Evolutionary conservation across 2,888 invertebrate genomes (phyloP).

Genomic region (Didymodactylos carnosus): DNA sequence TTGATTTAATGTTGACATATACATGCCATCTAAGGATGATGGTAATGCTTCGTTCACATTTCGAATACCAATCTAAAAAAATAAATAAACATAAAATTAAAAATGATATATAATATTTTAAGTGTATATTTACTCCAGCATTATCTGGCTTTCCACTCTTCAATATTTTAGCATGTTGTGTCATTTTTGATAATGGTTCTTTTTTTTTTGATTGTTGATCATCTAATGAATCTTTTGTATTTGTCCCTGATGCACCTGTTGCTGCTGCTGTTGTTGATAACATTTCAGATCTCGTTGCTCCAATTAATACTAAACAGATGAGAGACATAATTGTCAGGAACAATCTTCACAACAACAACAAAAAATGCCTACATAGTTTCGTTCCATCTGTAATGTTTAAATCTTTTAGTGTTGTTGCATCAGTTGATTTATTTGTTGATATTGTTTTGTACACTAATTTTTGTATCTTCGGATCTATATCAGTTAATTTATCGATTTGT

Average conservation of each 20-base stretch:
- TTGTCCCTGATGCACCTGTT: background rate
- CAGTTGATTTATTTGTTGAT: background rate
- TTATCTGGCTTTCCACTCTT: background rate
- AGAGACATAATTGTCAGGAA: no score
- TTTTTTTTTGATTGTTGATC: background rate
- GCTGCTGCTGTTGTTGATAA: background rate
- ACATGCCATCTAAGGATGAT: background rate
- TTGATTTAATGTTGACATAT: constrained; percentile 55
- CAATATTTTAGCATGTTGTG: background rate
- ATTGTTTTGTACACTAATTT: background rate
- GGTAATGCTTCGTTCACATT: background rate
- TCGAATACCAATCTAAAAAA: no score
- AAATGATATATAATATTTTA: no score
- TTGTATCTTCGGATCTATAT: background rate
- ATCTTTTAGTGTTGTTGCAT: background rate
- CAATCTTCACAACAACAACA: no score
- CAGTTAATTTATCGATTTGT: background rate
- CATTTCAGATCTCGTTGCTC: background rate
- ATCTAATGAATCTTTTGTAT: background rate
- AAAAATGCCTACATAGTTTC: no score
- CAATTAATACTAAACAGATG: background rate
- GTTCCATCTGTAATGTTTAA: background rate
- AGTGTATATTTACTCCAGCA: no score
- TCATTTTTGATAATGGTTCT: background rate
- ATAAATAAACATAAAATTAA: no score